Conservation (phyloP, 2,797 vertebrate species). For the Dryobates pubescens region DNA sequence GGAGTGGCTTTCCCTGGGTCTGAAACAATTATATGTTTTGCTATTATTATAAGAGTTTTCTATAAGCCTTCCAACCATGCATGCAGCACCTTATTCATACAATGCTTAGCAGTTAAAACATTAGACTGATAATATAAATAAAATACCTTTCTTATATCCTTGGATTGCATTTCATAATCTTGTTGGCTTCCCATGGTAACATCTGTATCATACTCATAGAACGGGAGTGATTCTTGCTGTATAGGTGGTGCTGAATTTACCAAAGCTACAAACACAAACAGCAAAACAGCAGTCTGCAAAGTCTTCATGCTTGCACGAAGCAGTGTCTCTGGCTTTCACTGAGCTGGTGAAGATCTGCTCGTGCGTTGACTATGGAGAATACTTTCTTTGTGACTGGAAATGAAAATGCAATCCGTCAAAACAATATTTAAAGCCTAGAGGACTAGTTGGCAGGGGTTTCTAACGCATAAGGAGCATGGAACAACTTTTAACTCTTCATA, state of each 20-base stretch:
- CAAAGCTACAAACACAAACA: conserved; percentile 78
- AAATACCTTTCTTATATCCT: conserved; percentile 81
- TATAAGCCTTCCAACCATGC: conserved; percentile 2
- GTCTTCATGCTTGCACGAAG: conserved; percentile 78
- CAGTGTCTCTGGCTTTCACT: conserved; percentile 57
- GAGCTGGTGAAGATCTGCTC: conserved; percentile 61
- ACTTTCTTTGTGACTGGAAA: conserved; percentile 81
- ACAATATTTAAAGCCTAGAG: conserved; percentile 91
- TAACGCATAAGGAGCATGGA: conserved; percentile 81
- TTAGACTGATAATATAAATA: conserved; percentile 63
- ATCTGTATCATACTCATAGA: conserved; percentile 68
- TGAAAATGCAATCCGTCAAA: conserved; percentile 84
- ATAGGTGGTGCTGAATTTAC: conserved; percentile 79
- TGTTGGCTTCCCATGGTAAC: conserved; percentile 63
- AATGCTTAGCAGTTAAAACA: conserved; percentile 12
- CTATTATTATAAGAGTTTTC: background rate
- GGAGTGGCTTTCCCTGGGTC: background rate
- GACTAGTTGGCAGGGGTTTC: conserved; percentile 84
- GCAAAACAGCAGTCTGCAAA: conserved; percentile 78
- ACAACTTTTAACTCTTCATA: conserved; percentile 88
- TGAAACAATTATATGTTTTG: background rate
- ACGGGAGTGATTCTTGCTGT: conserved; percentile 57
- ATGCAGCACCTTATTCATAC: background rate
- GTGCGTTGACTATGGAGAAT: conserved; percentile 72
- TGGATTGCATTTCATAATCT: conserved; percentile 70